A percentile compares a stretch with the other conserved stretches of the same genome.
phyloP scores from a whole-genome alignment of 2,113 vertebrate species.

The Chelonoidis abingdonii region DNA sequence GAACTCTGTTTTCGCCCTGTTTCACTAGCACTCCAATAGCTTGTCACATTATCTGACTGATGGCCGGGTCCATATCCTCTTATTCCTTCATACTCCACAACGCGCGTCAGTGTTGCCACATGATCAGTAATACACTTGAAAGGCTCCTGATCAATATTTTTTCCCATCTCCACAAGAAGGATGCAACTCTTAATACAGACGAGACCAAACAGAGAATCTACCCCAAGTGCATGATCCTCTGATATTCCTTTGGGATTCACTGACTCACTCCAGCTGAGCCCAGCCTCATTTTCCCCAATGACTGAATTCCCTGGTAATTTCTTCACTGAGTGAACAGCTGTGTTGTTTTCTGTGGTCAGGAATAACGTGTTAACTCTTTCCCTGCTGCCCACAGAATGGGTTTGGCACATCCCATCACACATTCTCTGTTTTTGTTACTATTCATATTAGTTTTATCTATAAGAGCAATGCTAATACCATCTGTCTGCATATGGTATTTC shows the following conservation, averaged over 20 bases:
- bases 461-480: conserved; percentile 26
- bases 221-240: no score
- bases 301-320: not conserved
- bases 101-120: not conserved
- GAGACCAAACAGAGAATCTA: not conserved
- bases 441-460: rapidly evolving
- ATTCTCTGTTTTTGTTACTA: not conserved
- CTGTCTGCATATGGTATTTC: not conserved
- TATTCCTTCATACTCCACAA: not conserved
- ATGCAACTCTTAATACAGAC: rapidly evolving
- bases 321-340: not conserved
- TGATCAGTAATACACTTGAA: not conserved
- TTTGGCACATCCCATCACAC: rapidly evolving
- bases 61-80: not conserved
- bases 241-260: not conserved
- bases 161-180: rapidly evolving
- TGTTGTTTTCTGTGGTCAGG: rapidly evolving
- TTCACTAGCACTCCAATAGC: not conserved
- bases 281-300: not conserved
- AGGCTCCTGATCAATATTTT: not conserved
- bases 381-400: not conserved
- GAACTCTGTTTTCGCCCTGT: not conserved
- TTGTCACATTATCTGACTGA: not conserved
- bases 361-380: not conserved
- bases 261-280: not conserved